Conservation (phyloP, 2,888 invertebrate species). For the Nemotelus nigrinus region DNA sequence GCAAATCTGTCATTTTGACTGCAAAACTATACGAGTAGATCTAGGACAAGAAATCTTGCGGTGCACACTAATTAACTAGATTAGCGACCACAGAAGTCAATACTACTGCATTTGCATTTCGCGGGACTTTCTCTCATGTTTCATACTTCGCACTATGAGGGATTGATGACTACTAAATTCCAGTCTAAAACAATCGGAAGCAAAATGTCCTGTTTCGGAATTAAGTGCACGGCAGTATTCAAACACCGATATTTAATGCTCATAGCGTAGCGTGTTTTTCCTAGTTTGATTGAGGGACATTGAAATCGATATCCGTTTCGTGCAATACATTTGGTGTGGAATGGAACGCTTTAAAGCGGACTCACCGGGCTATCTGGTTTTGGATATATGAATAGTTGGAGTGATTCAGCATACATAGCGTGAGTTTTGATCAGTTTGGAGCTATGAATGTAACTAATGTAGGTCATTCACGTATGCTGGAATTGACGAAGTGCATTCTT, state of each 20-base stretch:
- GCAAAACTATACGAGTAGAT: neutral
- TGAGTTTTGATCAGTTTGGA: constrained; percentile 23
- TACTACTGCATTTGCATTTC: neutral
- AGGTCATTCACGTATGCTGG: neutral
- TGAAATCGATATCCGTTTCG: constrained; percentile 40
- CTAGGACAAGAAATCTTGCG: no score
- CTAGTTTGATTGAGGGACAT: neutral
- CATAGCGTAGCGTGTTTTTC: constrained; percentile 5
- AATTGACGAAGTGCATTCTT: no score
- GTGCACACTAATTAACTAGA: no score
- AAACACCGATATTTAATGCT: neutral
- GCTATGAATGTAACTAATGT: neutral
- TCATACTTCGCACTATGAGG: constrained; percentile 28
- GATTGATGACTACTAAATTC: constrained; percentile 35
- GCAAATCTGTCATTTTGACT: constrained; percentile 30
- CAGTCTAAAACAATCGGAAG: constrained; percentile 9
- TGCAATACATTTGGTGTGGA: constrained; percentile 12
- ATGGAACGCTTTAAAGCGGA: neutral
- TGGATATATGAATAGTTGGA: no score
- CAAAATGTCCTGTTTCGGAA: constrained; percentile 26
- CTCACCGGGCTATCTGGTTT: no score
- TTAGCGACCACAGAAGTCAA: no score
- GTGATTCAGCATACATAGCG: neutral
- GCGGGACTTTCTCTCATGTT: neutral
- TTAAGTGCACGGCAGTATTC: constrained; percentile 30